These are phyloP conservation scores for Ypsolopha sequella DNA, from an alignment of 2,888 invertebrate species.

Conservation along the genomic window DNA sequence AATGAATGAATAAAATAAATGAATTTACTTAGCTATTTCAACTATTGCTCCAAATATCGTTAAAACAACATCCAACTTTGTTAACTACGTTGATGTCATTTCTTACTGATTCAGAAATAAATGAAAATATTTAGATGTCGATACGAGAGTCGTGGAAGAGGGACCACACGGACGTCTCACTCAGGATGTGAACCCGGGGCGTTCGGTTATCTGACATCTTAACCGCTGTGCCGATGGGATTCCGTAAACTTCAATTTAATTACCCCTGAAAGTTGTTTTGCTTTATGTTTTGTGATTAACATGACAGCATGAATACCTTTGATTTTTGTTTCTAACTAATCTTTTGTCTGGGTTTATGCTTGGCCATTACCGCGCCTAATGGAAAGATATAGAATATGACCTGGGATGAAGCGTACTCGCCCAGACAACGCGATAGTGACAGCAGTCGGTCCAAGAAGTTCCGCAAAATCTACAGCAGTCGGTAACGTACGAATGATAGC, in stretches of 20 bases:
- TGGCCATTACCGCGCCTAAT: no score
- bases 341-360: no score
- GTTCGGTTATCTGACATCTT: slow-evolving; percentile 44
- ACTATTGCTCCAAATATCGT: background rate
- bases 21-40: no score
- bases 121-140: slow-evolving; percentile 27
- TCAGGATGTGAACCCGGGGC: slow-evolving; percentile 31
- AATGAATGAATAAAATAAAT: no score
- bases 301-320: background rate
- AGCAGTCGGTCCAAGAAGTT: no score
- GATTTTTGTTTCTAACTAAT: no score
- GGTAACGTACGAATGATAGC: no score
- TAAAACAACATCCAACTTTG: background rate
- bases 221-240: slow-evolving; percentile 15
- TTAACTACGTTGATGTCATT: background rate
- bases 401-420: no score
- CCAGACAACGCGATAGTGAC: no score
- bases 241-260: slow-evolving; percentile 24
- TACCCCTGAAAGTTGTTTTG: slow-evolving; percentile 6
- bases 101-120: background rate
- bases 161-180: slow-evolving; percentile 53
- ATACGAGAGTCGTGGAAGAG: slow-evolving; percentile 38
- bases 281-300: background rate
- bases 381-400: no score
- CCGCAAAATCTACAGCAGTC: no score